Base-by-base conservation (phyloP, 2,888 invertebrate species). In the Dicyrtoma fusca region DNA sequence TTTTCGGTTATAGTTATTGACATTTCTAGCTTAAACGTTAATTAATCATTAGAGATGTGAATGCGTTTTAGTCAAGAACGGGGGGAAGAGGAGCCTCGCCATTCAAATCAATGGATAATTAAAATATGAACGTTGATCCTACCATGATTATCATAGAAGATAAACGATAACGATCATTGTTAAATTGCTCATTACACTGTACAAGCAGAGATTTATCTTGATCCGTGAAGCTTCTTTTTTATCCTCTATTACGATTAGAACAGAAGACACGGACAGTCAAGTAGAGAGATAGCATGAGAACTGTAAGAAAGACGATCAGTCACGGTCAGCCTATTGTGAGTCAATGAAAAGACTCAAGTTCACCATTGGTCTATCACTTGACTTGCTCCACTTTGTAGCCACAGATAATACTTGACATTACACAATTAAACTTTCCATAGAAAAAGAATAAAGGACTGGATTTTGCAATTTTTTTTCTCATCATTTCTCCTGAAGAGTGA, bases 291-390 rank as follows among this genome's bases (percentile, higher is more conserved):
- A 55, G 55, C 19, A 2, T 55, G 21, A 55, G 55, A 55, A 34
- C 3, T 34, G 34, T 34, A 19, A 34, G 66, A 66, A 34, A 44
- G 44, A 61, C 61, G 66, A 51, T 26, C 26, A 66, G 66, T 66
- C 66, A 66, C 66, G 66, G 66, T 66, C 53, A 66, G 53, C 49
- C 25, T 25, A 11, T 57, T 57, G 34, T n/a, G 34, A 59, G 34
- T 34, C 34, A n/a, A 13, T 21, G 1, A 19, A 19, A n/a, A 19
- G 53, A 53, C 17, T 53, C 8, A 34, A 34, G 34, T 34, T 34
- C 34, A 34, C 3, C 34, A 34, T 34, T 34, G 34, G 34, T 34
- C 34, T 34, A 34, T 34, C 8, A 3, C 34, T 34, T 34, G 34
- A 34, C 34, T 5, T 34, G 34, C 3, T 34, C 34, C 34, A 34